Conservation (phyloP, 2,113 vertebrate species). For the Tylochromis polylepis region DNA sequence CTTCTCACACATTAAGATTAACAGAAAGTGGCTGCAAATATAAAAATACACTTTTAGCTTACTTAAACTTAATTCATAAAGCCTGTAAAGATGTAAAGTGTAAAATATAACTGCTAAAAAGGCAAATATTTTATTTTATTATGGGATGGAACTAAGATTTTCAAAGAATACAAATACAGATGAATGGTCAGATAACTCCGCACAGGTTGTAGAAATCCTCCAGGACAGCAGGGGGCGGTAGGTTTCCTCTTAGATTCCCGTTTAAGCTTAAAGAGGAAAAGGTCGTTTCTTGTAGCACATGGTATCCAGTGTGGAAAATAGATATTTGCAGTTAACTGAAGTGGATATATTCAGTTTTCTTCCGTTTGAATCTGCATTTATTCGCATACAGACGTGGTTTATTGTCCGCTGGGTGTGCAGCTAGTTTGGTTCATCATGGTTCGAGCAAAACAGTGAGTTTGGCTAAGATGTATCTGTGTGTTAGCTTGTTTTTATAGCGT, state of each 20-base stretch:
- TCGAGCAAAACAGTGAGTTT: slow-evolving; percentile 64
- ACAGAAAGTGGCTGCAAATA: neutral
- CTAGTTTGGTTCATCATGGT: slow-evolving; percentile 57
- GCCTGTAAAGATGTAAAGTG: neutral
- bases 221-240: neutral
- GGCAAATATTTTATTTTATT: neutral
- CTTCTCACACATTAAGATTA: neutral
- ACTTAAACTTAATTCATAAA: neutral
- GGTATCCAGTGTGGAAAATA: neutral
- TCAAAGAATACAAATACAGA: neutral
- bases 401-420: neutral
- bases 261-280: neutral
- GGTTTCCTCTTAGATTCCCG: neutral
- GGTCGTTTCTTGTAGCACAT: slow-evolving; percentile 51
- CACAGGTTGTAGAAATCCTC: neutral
- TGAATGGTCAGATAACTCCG: neutral
- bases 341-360: neutral
- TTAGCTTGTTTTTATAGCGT: neutral
- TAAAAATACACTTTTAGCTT: neutral
- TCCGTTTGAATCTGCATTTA: neutral
- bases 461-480: neutral
- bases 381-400: accelerated
- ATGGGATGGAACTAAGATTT: neutral
- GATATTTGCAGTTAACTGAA: neutral
- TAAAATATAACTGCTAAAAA: neutral